These are phyloP conservation scores for Helicorthomorpha holstii DNA, from an alignment of 1,140 invertebrate genomes.

Conservation along the genomic window DNA sequence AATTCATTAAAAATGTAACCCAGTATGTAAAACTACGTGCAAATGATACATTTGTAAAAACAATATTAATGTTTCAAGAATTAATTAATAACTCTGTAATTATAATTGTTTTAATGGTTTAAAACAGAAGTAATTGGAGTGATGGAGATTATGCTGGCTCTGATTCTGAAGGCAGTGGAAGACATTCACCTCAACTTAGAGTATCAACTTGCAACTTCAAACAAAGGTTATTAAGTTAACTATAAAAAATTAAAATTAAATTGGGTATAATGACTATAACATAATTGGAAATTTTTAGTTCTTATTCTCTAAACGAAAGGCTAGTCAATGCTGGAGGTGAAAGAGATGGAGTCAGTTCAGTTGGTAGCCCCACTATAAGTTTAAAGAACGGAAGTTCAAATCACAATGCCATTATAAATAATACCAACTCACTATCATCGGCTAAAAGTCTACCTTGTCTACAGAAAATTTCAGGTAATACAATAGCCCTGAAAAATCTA, in stretches of 20 bases:
- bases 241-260: background rate
- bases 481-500: too few species aligned
- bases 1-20: too few species aligned
- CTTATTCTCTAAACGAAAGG: background rate
- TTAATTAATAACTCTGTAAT: too few species aligned
- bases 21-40: too few species aligned
- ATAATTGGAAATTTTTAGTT: background rate
- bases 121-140: too few species aligned
- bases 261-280: background rate
- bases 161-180: background rate
- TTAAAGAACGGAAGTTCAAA: too few species aligned
- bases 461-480: background rate
- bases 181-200: background rate
- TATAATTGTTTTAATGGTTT: too few species aligned
- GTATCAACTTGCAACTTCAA: background rate
- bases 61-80: too few species aligned
- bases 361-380: background rate
- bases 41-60: too few species aligned
- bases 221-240: background rate
- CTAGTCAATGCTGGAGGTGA: background rate
- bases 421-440: background rate
- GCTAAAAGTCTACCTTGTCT: background rate
- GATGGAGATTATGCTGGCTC: slow-evolving; percentile 1
- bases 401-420: background rate
- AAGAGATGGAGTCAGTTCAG: background rate